Base-by-base conservation (phyloP, 2,113 vertebrate genomes). In the Planiliza haematocheilus region DNA sequence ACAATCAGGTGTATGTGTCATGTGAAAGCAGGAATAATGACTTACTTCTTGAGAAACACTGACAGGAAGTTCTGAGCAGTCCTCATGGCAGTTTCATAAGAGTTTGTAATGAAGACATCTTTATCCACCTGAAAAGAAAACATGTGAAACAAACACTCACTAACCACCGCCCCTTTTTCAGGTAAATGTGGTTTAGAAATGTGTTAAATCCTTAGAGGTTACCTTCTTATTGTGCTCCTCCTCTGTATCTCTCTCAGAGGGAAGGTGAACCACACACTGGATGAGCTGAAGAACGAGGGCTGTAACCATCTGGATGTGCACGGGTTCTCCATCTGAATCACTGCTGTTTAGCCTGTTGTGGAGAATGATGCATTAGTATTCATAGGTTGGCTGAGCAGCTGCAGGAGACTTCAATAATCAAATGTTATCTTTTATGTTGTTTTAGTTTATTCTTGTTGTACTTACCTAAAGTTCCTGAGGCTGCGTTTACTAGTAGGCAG, bases 41-140 rank as follows among this genome's bases (percentile, higher is more conserved):
- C 95, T 96, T 91, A 99, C 98, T 99, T 99, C 88, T 99, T 99
- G 62, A 99, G 96, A 60, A 99, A 99, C 81, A 99, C 97, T 0
- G 98, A 98, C 53, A 99, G 95, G 86, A 99, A 99, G 88, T 99
- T 99, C 92, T 99, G 97, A 57, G 97, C 97, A 10, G 97, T 98
- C 91, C 98, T 95, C 98, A 99, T 99, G 60, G 98, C 97, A 59
- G 95, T 99, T 94, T 99, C 97, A 62, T 97, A 99, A 0, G 97
- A 97, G 85, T 99, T 99, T 77, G 96, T 99, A 83, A 99, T 98
- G 46, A 98, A 82, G 61, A 95, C 94, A 84, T 98, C 97, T 89
- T 96, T 96, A 91, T 99, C 97, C 83, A 99, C 93, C 97, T 99
- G 48, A 0, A 90, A 68, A 85, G 82, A 84, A 41, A 58, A 18